Base-by-base conservation (phyloP, 2,113 vertebrate species). In the Gadus macrocephalus region DNA sequence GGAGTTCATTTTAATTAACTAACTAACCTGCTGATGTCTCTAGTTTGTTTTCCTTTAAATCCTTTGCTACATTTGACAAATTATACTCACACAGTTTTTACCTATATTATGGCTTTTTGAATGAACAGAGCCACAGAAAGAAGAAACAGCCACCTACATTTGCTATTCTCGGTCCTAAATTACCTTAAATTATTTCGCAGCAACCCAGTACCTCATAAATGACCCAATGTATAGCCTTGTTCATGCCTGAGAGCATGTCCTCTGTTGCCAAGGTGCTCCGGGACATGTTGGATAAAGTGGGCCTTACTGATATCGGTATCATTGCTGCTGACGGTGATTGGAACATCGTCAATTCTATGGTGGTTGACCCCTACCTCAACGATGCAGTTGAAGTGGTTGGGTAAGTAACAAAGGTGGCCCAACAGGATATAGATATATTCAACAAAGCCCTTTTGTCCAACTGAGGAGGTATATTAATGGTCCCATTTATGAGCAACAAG, bases 311-410 rank as follows among this genome's bases (percentile, higher is more conserved):
- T 66, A 15, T 93, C 64, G 93, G 92, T 83, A 91, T 96, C 91
- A 92, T 96, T 63, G 94, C 94, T 65, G 93, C 95, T 11, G 95
- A 96, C 74, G 93, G 93, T 70, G 75, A 91, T 60, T 96, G 95
- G 95, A 88, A 69, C 60, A 1, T 96, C 86, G 86, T 93, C 63
- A 85, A 73, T 0, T 86, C 86, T 67, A 83, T 96, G 88, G 53
- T 88, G 79, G 38, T 82, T 81, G 94, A 96, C 90, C 86, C 93
- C 5, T 87, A 89, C 86, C 93, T 96, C 78, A 92, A 91, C 81
- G 87, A 91, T 74, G 91, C 93, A 77, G 81, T 96, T 86, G 81
- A 93, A 70, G 86, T 95, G 81, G 91, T 96, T 70, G 95, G 95
- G 95, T 96, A 90, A 94, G 94, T 94, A 83, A 71, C 66, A 9